A percentile compares a stretch with the other conserved stretches of the same genome.
Evolutionary conservation across 2,113 vertebrate genomes (phyloP).

Genomic region (Halcyon malimbica): DNA sequence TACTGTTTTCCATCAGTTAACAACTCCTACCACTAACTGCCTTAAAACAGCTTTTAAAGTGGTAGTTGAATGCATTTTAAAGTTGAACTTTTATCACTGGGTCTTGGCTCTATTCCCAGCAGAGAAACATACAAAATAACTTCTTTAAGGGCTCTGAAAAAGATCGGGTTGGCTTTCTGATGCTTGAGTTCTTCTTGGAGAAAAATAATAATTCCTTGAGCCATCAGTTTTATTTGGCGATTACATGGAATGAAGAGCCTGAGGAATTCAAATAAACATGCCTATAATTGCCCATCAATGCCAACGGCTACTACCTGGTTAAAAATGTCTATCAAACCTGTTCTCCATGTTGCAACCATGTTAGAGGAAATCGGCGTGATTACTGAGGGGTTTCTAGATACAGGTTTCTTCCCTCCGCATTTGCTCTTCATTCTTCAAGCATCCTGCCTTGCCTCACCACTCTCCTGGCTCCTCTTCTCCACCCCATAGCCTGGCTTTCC

Average conservation of each 20-base stretch:
- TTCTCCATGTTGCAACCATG: background rate
- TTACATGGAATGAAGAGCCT: background rate
- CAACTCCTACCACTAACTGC: background rate
- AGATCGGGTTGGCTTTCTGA: background rate
- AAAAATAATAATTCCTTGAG: background rate
- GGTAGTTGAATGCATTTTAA: background rate
- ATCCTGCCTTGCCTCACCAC: background rate
- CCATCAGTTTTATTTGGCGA: background rate
- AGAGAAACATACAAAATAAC: background rate
- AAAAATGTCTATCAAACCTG: background rate
- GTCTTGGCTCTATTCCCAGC: conserved; percentile 1
- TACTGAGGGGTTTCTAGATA: background rate
- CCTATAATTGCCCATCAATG: background rate
- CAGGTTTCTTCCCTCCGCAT: background rate
- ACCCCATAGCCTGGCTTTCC: background rate
- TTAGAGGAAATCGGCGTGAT: background rate
- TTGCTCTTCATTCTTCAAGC: background rate
- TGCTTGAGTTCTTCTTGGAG: background rate
- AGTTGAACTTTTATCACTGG: background rate
- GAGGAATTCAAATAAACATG: background rate
- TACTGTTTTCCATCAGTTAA: background rate
- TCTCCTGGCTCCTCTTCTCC: background rate
- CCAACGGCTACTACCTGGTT: background rate
- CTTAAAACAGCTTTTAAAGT: conserved; percentile 6
- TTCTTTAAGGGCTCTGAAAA: background rate